These are phyloP conservation scores for Acanthopagrus latus DNA, from an alignment of 2,797 vertebrate species.

Conservation along the genomic window DNA sequence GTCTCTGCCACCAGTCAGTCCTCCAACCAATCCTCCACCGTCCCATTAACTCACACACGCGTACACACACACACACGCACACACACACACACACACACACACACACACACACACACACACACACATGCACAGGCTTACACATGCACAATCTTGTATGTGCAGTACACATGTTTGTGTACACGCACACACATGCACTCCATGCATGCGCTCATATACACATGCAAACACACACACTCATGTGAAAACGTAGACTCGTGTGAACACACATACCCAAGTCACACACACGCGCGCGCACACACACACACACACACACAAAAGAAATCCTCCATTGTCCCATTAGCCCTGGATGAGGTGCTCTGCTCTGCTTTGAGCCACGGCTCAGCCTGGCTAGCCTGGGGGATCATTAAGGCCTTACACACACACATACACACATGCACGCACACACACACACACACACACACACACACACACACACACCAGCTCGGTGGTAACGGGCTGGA, in stretches of 20 bases:
- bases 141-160: conserved; percentile 30
- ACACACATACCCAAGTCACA: conserved; percentile 35
- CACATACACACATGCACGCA: conserved; percentile 22
- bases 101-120: no score
- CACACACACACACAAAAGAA: conserved; percentile 51
- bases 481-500: conserved; percentile 67
- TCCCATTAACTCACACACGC: conserved; percentile 84
- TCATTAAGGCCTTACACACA: conserved; percentile 82
- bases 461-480: conserved; percentile 37
- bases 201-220: conserved; percentile 23
- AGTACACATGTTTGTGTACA: conserved; percentile 27
- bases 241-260: no score
- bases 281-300: conserved; percentile 43
- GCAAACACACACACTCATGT: conserved; percentile 26
- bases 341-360: conserved; percentile 82
- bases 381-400: conserved; percentile 83
- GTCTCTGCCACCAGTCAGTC: conserved; percentile 98
- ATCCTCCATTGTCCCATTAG: conserved; percentile 86
- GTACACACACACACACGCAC: conserved; percentile 32
- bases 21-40: conserved; percentile 93
- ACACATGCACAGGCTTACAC: conserved; percentile 31
- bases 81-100: conserved; percentile 28
- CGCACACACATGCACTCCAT: conserved; percentile 6
- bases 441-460: conserved; percentile 32
- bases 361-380: conserved; percentile 76